Conservation (phyloP, 2,113 vertebrate species). For the Cynopterus brachyotis region DNA sequence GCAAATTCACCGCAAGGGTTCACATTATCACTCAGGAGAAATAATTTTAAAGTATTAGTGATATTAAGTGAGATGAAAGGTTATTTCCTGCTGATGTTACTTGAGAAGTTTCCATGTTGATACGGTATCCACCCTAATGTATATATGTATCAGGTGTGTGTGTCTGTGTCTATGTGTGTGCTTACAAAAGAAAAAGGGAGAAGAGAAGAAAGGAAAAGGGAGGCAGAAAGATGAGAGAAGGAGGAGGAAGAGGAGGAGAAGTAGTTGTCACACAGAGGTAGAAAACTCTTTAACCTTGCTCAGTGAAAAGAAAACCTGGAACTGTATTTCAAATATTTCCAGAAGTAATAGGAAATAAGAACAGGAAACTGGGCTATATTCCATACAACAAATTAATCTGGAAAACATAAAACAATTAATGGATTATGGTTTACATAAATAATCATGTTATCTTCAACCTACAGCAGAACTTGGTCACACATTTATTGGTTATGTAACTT, state of each 20-base stretch:
- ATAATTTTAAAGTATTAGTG: background rate
- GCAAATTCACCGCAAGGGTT: background rate
- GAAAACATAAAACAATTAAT: conserved; percentile 14
- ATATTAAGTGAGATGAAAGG: background rate
- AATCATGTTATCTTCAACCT: background rate
- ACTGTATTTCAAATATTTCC: background rate
- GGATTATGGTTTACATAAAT: conserved; percentile 13
- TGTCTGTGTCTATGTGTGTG: background rate
- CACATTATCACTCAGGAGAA: background rate
- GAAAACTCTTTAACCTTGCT: background rate
- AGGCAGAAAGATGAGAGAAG: background rate
- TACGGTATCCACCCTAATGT: background rate
- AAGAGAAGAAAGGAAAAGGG: no score
- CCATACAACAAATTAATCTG: background rate
- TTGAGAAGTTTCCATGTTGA: background rate
- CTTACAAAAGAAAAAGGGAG: fast-evolving
- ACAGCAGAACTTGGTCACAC: background rate
- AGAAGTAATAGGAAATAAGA: conserved; percentile 33
- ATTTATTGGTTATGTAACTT: background rate
- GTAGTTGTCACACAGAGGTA: background rate
- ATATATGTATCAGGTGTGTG: background rate
- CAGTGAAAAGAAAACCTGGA: background rate
- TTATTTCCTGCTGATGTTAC: background rate
- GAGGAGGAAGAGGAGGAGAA: background rate
- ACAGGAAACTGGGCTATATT: background rate